Evolutionary conservation across 2,113 vertebrate species (phyloP).

Genomic region (Danio rerio): GRCz12tu NC_133196.1:25848001-25848500

Average conservation of each 20-base stretch:
- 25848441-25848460: constrained; percentile 48
- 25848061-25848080: constrained; percentile 44
- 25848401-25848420: not conserved
- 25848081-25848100: constrained; percentile 39
- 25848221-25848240: not conserved
- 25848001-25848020: constrained; percentile 42
- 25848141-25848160: constrained; percentile 28
- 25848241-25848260: not conserved
- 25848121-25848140: constrained; percentile 23
- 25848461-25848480: constrained; percentile 49
- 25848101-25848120: constrained; percentile 17
- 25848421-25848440: constrained; percentile 35
- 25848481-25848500: constrained; percentile 54
- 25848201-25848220: constrained; percentile 22
- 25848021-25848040: constrained; percentile 31
- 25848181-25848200: constrained; percentile 15
- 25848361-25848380: constrained; percentile 1
- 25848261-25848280: not conserved
- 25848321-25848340: not conserved
- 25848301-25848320: constrained; percentile 21
- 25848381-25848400: constrained; percentile 32
- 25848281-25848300: constrained; percentile 7
- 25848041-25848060: constrained; percentile 44
- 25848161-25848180: not conserved
- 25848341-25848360: constrained; percentile 3